Evolutionary conservation across 2,113 vertebrate genomes (phyloP).

Genomic region (Heterochromis multidens): DNA sequence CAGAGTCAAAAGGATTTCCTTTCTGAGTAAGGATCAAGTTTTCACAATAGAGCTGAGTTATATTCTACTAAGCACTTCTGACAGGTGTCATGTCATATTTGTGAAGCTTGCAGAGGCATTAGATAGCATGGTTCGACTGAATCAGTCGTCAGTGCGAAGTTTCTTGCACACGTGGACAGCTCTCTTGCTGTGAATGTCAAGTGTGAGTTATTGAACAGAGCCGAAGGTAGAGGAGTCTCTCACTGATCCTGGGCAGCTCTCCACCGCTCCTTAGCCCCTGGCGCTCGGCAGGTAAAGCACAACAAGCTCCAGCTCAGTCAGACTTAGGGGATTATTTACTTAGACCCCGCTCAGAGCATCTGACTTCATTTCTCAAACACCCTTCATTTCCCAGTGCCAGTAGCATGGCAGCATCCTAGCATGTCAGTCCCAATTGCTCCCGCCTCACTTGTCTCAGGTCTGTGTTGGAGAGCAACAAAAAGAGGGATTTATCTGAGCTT

Average conservation of each 20-base stretch:
- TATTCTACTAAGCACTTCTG: slow-evolving; percentile 30
- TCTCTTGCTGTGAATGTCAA: slow-evolving; percentile 46
- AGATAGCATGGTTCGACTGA: slow-evolving; percentile 7
- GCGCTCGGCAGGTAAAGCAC: slow-evolving; percentile 41
- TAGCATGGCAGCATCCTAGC: neutral
- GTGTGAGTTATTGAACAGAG: slow-evolving; percentile 41
- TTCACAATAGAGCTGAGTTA: slow-evolving; percentile 8
- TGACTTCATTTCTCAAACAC: slow-evolving; percentile 55
- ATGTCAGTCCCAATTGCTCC: slow-evolving; percentile 42
- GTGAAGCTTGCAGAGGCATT: slow-evolving; percentile 7
- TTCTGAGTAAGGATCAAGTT: neutral
- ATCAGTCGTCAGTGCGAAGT: slow-evolving; percentile 25
- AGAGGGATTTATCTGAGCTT: neutral
- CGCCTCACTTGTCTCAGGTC: neutral
- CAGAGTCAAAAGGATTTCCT: neutral
- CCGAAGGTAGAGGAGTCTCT: slow-evolving; percentile 14
- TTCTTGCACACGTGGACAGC: slow-evolving; percentile 29
- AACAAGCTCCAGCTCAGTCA: slow-evolving; percentile 46
- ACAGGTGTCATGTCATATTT: slow-evolving; percentile 55
- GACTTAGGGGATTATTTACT: slow-evolving; percentile 63
- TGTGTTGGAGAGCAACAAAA: neutral
- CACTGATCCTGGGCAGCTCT: slow-evolving; percentile 28
- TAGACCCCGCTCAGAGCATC: slow-evolving; percentile 46
- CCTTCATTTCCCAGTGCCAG: slow-evolving; percentile 24
- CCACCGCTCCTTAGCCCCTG: slow-evolving; percentile 12